Base-by-base conservation (phyloP, 23 tunicate genomes). In the Corella eumyota region DNA sequence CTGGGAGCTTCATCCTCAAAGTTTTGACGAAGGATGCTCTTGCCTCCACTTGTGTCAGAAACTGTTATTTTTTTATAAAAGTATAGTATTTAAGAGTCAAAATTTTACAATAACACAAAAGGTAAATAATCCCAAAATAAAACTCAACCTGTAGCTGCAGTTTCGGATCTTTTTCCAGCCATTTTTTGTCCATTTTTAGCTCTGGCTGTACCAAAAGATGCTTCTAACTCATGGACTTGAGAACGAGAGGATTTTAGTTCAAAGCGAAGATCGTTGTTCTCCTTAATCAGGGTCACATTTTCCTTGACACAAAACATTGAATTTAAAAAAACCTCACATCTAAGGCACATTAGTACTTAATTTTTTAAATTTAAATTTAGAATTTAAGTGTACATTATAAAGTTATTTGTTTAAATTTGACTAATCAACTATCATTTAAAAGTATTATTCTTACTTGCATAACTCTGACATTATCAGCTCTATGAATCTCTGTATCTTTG, bases 381-480 rank as follows among this genome's bases (percentile, higher is more conserved):
- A n/a, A n/a, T n/a, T n/a, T n/a, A n/a, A n/a, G n/a, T n/a, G n/a
- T n/a, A n/a, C n/a, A n/a, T n/a, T n/a, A n/a, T n/a, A n/a, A n/a
- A n/a, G n/a, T n/a, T n/a, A n/a, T n/a, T n/a, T n/a, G n/a, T n/a
- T n/a, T n/a, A n/a, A n/a, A n/a, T n/a, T n/a, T n/a, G n/a, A n/a
- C n/a, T n/a, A n/a, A n/a, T n/a, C n/a, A n/a, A n/a, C n/a, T n/a
- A n/a, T n/a, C n/a, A n/a, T n/a, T 7, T 51, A 51, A n/a, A 7
- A 5, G 6, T 19, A 51, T 27, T 19, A 5, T 44, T 0, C 57
- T 30, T 34, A 88, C 96, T 88, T 93, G 99, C 88, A 93, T 88
- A 9, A 93, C 74, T 30, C 95, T 61, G 50, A 93, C 88, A 67
- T 93, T 93, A 56, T 93, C 99, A 11, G 93, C 78, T 1, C 99